Base-by-base conservation (phyloP, 2,888 invertebrate species). In the Macrosoma leucophasiata region DNA sequence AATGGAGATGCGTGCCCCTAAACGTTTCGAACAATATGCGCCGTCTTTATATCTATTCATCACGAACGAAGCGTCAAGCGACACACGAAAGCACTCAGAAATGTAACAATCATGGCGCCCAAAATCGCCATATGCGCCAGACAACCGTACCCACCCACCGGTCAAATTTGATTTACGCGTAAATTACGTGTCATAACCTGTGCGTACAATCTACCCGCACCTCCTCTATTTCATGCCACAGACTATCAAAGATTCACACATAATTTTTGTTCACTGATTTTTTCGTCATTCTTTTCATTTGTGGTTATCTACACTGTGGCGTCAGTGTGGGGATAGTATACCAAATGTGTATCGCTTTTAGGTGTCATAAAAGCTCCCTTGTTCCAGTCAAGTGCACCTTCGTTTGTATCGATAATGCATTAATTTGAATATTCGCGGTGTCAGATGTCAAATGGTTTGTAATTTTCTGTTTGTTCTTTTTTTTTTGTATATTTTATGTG, bases 341-440 rank as follows among this genome's bases (percentile, higher is more conserved):
- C 42, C 18, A 49, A 48, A 41, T 62, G 43, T 63, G 59, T 56
- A 66, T 49, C 35, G 33, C 40, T 48, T 41, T 46, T 39, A 58
- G 62, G 65, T 69, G 74, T 65, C 62, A 67, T 66, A 71, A 71
- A 69, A 58, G 58, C 62, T 58, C 69, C 75, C 72, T 58, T 55
- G 63, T 64, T 66, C 61, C 63, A 71, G 62, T 69, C 76, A 62
- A 73, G 69, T 72, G 76, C 74, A 70, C 77, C 70, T 75, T 69
- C 62, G 69, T 56, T 66, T 62, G 52, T 73, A 81, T 82, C 66
- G 77, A 70, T 81, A 82, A 84, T 78, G 77, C 84, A 77, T 79
- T 82, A 84, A 84, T 84, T 84, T 81, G 77, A 81, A 84, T 81
- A 82, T 82, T 82, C 82, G 79, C 81, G 76, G 82, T 82, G 82